A percentile compares a stretch with the other conserved stretches of the same genome.
Evolutionary conservation across 30 jellyfish, hydroid and myxozoan genomes (phyloP).

Genomic region (Chrysaora quinquecirrha): DNA sequence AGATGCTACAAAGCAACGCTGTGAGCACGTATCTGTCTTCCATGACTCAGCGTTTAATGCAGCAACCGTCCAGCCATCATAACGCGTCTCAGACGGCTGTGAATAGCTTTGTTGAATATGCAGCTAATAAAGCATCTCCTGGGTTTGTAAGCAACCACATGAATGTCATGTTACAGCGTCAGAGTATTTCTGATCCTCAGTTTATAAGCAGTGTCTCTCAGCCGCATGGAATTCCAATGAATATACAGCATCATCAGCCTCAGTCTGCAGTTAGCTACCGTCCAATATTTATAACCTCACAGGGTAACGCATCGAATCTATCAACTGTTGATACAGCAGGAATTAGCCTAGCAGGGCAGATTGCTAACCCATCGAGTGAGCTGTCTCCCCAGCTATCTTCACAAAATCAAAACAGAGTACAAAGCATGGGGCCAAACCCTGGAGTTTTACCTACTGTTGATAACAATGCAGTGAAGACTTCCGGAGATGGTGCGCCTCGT

Average conservation of each 20-base stretch:
- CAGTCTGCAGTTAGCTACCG: no score
- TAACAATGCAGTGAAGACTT: background rate
- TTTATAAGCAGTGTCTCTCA: background rate
- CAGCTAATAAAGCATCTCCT: background rate
- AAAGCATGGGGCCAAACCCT: background rate
- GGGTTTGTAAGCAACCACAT: background rate
- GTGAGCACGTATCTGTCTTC: background rate
- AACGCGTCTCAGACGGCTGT: background rate
- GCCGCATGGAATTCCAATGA: background rate
- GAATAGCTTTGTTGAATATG: no score
- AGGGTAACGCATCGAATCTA: background rate
- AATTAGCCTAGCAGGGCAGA: background rate
- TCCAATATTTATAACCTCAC: background rate
- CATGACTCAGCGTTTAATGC: background rate
- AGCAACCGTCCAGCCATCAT: background rate
- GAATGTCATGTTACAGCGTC: background rate
- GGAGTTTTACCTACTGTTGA: background rate
- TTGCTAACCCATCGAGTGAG: background rate
- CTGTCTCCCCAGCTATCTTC: background rate
- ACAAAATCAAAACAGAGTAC: background rate
- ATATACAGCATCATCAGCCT: background rate
- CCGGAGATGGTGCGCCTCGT: constrained; percentile 25
- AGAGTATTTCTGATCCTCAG: background rate
- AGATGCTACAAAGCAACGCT: background rate
- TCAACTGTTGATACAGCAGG: background rate